Base-by-base conservation (phyloP, 2,888 invertebrate genomes). In the Anticlea derivata region DNA sequence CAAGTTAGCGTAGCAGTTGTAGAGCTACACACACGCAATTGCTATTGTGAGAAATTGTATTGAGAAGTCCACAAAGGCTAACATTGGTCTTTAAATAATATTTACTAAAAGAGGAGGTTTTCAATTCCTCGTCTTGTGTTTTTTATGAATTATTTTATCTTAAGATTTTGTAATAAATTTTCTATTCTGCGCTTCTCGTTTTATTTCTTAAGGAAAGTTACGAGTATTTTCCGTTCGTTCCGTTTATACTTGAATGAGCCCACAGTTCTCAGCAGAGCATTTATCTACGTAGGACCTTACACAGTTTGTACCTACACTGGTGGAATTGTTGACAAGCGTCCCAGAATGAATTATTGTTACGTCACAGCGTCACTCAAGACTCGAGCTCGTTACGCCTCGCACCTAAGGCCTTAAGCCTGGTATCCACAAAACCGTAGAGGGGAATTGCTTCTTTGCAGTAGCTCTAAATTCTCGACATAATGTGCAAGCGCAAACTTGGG, bases 291-390 rank as follows among this genome's bases (percentile, higher is more conserved):
- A 37, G 10, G 20, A 48, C 41, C 44, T 43, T 37, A 40, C 51
- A 44, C 47, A 38, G 56, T 56, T 59, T 51, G 59, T 46, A n/a
- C n/a, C n/a, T n/a, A n/a, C n/a, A 61, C 50, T 46, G 52, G 57
- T 54, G 52, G 49, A 64, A 61, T 60, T 65, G 72, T 68, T 69
- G 66, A 67, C 73, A 65, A 61, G 54, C 60, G 43, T 54, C 50
- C 56, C 51, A 50, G 57, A 65, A 69, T 75, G 66, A 73, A 64
- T 72, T 61, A 74, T 69, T 67, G 66, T 71, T 63, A 63, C 65
- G 61, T 62, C 60, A 60, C 50, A 55, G 50, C 67, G 56, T 65
- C 70, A 60, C 62, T 66, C 66, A 62, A 60, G 61, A 50, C 55
- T 51, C 27, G 50, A 54, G 57, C 66, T 67, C 70, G 65, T 66